Evolutionary conservation across 2,113 vertebrate species (phyloP), one percentile per base, ranked within the genome.

Genomic region (Oreocharis arfaki): DNA sequence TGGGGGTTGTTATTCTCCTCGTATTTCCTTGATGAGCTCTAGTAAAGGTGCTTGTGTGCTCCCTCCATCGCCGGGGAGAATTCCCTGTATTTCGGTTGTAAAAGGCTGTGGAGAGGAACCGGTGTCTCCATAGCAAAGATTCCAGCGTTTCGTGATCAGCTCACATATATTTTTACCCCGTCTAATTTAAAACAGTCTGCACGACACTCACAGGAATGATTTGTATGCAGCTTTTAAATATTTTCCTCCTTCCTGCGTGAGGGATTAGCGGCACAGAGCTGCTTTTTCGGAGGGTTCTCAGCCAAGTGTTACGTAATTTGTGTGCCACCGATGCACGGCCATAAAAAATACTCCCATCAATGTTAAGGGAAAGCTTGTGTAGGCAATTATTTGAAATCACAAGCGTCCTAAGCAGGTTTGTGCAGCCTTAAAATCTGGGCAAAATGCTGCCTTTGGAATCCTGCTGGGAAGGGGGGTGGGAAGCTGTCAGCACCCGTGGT

Each of bases 141-240:
- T 60, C 73, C 11, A 65, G 68, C 5, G 68, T 67, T 96, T 86
- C n/a, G 28, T 52, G 93, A 84, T 80, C 84, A 60, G 50, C 85
- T 55, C 26, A 17, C 59, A 15, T 81, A 24, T 91, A 83, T 94
- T 95, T 97, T 93, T 87, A 83, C 78, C 82, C 78, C 32, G 0
- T 74, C 95, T 95, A 81, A 92, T 95, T 93, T 81, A 86, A 95
- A 93, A 20, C 82, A 83, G 87, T 67, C 85, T 93, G 93, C 87
- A 55, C 4, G 47, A 23, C 52, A 6, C 90, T 80, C 30, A 3
- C 82, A 53, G 90, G 87, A 74, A 21, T 67, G 85, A 94, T 89
- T 86, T 90, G 88, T 80, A n/a, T 93, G 92, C 79, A 59, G 93
- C 93, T 81, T 80, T 86, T 18, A 70, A 94, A 80, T 90, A 85